Base-by-base conservation (phyloP, 2,888 invertebrate genomes). In the Eurytoma californica region DNA sequence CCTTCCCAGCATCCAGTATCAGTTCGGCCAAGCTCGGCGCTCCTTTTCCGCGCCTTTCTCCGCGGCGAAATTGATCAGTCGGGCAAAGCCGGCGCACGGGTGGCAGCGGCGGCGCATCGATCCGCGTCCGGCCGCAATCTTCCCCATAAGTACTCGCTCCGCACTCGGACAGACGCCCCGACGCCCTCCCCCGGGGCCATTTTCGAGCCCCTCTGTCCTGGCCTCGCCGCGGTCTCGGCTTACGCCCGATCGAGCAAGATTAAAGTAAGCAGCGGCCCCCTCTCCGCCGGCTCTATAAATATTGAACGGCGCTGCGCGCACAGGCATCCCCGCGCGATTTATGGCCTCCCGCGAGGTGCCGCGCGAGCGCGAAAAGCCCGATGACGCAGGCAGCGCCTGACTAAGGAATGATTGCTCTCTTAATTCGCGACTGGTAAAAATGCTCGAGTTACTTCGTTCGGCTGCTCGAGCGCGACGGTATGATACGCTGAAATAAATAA, bases 201-300 rank as follows among this genome's bases (percentile, higher is more conserved):
- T 73, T 65, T 28, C 24, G 30, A 67, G 63, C 39, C 69, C 53
- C 30, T 61, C 49, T 73, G 55, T 63, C 55, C 18, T 30, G 30
- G n/a, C n/a, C 68, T 39, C 47, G 14, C 9, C n/a, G 70, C 49
- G 67, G 78, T 72, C 63, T 78, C 73, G 72, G 63, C 66, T 66
- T 68, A 70, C 80, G 77, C 80, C 70, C 70, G 80, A 77, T 77
- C 74, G 74, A 58, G 60, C 77, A 66, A 69, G 77, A 77, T 77
- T 80, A 80, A 80, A 80, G 77, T 77, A 76, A 76, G 79, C 65
- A 69, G 66, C 49, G 70, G 63, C 18, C 47, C 72, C 60, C 60
- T n/a, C 14, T 20, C 18, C n/a, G 18, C 66, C 28, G 55, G 20
- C 67, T 55, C 73, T 77, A 66, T 70, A 80, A 80, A 77, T 77